phyloP scores from a whole-genome alignment of 2,113 vertebrate species.

The Gila orcuttii region DNA sequence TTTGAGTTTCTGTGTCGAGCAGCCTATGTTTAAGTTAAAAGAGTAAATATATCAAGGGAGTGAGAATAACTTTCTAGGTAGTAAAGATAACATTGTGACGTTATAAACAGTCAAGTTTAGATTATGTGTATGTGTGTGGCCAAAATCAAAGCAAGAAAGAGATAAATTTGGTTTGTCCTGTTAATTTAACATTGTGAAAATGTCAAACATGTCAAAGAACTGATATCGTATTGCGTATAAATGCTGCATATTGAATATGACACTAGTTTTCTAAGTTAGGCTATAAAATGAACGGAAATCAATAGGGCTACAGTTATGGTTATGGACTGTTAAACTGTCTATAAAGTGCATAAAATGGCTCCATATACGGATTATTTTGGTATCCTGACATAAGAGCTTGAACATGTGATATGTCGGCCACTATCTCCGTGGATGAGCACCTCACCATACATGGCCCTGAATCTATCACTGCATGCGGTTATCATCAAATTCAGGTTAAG shows the following conservation, averaged over 20 bases:
- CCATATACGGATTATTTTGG: background rate
- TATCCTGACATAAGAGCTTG: background rate
- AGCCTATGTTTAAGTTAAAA: conserved; percentile 1
- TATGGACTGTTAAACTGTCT: background rate
- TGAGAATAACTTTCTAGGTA: background rate
- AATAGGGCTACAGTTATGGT: background rate
- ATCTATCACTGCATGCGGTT: background rate
- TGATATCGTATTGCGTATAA: background rate
- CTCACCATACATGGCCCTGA: conserved; percentile 49
- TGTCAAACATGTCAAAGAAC: background rate
- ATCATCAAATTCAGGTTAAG: conserved; percentile 35
- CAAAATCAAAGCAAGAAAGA: background rate
- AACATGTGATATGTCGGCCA: background rate
- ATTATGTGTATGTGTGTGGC: background rate
- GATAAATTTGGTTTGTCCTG: background rate
- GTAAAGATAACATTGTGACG: background rate
- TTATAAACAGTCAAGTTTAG: background rate
- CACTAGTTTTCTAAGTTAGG: too few relatives aligned
- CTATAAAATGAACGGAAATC: background rate
- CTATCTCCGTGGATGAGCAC: conserved; percentile 18
- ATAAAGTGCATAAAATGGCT: background rate
- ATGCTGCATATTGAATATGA: background rate
- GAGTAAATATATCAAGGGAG: conserved; percentile 18
- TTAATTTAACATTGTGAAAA: background rate
- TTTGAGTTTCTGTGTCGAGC: too few relatives aligned